Evolutionary conservation across 2,888 invertebrate species (phyloP), one percentile per base, ranked within the genome.

Genomic region (Heliothis peltigera): DNA sequence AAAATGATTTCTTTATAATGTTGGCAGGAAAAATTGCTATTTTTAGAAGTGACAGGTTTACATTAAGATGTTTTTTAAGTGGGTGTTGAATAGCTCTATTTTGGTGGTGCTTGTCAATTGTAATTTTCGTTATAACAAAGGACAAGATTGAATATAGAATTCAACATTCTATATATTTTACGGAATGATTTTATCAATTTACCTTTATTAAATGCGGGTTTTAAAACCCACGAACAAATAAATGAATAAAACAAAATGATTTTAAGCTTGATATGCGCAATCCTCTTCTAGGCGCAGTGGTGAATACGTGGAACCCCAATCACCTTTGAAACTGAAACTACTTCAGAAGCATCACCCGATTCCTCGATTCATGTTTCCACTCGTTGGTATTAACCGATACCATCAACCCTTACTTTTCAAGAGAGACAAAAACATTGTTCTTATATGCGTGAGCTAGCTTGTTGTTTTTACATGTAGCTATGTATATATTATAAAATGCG

Each of bases 331-430:
- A 49, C 54, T 25, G 35, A 43, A 44, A 39, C 4, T 62, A 21
- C 22, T 39, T 43, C 8, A 42, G 10, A 7, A 52, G 21, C 8
- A 35, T n/a, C 63, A 51, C 8, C 12, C 12, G 7, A 43, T 42
- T 47, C 70, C 8, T n/a, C 18, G 5, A 25, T 35, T 47, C 70
- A 25, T 43, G 6, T 52, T 70, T 21, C 44, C 19, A 48, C 3
- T 51, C 12, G 22, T 19, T 32, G 10, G n/a, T 28, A 52, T 48
- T 21, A 28, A 28, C 32, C 39, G 21, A 44, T 39, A 19, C 12
- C n/a, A n/a, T n/a, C n/a, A n/a, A n/a, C n/a, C n/a, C n/a, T n/a
- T n/a, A n/a, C n/a, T n/a, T n/a, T n/a, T n/a, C n/a, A n/a, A n/a
- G n/a, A n/a, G n/a, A n/a, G 22, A 10, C 0, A 4, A 39, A 39